Evolutionary conservation across 2,113 vertebrate species (phyloP).

Genomic region (Narcine bancroftii): DNA sequence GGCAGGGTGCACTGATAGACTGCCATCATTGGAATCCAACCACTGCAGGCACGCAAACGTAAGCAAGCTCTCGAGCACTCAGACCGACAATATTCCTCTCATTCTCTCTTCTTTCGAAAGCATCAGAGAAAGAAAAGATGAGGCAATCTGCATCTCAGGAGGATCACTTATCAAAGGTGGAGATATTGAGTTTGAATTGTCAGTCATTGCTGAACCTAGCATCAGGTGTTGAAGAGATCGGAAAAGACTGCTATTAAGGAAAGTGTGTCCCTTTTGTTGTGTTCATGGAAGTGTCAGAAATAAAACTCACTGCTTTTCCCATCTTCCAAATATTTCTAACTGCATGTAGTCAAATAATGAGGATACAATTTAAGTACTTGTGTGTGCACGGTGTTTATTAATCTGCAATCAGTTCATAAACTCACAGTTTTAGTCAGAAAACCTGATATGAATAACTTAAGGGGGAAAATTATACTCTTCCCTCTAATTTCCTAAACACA

Average conservation of each 20-base stretch:
- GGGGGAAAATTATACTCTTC: not conserved
- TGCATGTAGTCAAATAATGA: not conserved
- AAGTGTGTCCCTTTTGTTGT: not conserved
- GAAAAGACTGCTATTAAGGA: constrained; percentile 15
- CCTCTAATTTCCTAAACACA: not conserved
- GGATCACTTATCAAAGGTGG: constrained; percentile 35
- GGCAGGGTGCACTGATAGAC: constrained; percentile 62
- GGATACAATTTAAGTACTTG: not conserved
- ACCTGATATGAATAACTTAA: not conserved
- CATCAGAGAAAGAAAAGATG: constrained; percentile 16
- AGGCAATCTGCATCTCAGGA: constrained; percentile 23
- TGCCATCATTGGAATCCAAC: constrained; percentile 56
- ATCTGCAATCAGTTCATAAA: not conserved
- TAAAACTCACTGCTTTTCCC: not conserved
- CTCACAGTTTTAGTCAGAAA: not conserved
- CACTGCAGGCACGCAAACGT: constrained; percentile 41
- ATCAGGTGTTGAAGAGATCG: constrained; percentile 17
- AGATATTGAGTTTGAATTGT: constrained; percentile 36
- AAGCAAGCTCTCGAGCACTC: constrained; percentile 34
- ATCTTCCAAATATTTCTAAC: not conserved
- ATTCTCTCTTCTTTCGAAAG: not conserved
- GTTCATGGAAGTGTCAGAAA: constrained; percentile 16
- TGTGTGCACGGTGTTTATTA: not conserved
- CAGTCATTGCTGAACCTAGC: constrained; percentile 13
- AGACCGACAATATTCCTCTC: not conserved